phyloP scores from a whole-genome alignment of 2,888 invertebrate species.

The Yponomeuta cagnagella region DNA sequence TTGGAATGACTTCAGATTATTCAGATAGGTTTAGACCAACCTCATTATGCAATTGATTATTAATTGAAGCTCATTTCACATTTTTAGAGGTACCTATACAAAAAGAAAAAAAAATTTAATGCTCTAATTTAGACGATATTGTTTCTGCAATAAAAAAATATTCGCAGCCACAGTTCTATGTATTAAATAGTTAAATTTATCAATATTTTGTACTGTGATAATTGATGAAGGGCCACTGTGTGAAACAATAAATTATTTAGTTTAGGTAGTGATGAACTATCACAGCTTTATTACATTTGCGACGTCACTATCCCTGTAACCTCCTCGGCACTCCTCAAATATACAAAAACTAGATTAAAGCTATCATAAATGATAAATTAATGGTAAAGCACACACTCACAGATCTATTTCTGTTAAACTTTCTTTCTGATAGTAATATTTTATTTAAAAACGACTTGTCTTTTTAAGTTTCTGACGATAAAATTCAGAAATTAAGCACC shows the following conservation, averaged over 20 bases:
- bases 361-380: not conserved
- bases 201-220: not conserved
- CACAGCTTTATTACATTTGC: conserved; percentile 5
- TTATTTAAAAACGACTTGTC: not conserved
- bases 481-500: not conserved
- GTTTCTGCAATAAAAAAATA: not conserved
- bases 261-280: conserved; percentile 8
- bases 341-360: conserved; percentile 4
- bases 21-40: not conserved
- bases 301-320: not conserved
- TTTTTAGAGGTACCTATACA: not conserved
- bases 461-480: not conserved
- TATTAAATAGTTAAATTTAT: too few species aligned
- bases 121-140: not conserved
- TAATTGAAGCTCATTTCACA: not conserved
- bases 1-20: not conserved
- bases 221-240: not conserved
- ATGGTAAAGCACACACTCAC: conserved; percentile 1
- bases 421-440: not conserved
- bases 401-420: conserved; percentile 7
- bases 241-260: not conserved
- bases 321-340: conserved; percentile 6
- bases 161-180: not conserved
- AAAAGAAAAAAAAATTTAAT: not conserved
- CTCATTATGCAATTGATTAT: not conserved